Evolutionary conservation across 2,113 vertebrate genomes (phyloP).

Genomic region (Empidonax traillii): DNA sequence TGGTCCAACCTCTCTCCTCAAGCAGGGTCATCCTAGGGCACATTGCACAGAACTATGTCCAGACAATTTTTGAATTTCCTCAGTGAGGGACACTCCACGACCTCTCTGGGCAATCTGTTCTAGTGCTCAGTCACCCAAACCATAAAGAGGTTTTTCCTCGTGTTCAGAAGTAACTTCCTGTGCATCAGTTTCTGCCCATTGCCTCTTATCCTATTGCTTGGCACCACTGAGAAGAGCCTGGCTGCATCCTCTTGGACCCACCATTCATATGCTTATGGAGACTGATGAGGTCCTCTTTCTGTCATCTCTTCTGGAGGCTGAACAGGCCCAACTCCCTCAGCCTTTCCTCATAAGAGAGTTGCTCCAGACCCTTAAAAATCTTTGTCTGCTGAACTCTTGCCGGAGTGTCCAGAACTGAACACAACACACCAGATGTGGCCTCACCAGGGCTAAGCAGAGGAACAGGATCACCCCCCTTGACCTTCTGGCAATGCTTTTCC

Average conservation of each 20-base stretch:
- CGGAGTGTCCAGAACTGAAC: background rate
- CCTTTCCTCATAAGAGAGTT: background rate
- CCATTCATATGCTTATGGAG: background rate
- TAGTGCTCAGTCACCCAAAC: background rate
- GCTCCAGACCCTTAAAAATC: background rate
- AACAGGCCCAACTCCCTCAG: background rate
- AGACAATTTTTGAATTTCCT: background rate
- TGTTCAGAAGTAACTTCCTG: background rate
- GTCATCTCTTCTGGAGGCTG: background rate
- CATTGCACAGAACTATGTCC: background rate
- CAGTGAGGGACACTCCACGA: background rate
- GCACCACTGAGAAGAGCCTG: background rate
- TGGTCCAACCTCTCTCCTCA: background rate
- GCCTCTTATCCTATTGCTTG: background rate
- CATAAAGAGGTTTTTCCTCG: background rate
- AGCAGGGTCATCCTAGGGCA: background rate
- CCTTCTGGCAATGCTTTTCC: background rate
- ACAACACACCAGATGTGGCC: no score
- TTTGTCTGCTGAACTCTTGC: background rate
- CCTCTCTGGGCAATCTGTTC: background rate
- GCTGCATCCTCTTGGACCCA: background rate
- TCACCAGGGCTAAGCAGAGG: background rate
- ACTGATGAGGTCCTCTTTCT: background rate
- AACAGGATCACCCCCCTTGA: accelerated
- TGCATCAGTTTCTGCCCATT: background rate